Conservation (phyloP, 2,888 invertebrate species). For the Agriopis leucophaearia region DNA sequence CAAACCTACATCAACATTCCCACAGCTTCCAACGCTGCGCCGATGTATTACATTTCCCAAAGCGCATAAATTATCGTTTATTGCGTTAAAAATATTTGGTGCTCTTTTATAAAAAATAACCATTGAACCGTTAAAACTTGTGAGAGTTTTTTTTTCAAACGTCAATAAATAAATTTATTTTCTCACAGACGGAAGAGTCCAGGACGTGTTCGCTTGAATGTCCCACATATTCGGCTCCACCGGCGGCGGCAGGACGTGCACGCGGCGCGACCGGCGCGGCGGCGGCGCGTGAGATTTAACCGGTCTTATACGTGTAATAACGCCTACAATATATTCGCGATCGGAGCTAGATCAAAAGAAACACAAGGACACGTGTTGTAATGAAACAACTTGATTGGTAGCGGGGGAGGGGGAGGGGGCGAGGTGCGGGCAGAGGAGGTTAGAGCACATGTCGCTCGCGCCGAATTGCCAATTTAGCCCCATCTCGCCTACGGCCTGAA, state of each 20-base stretch:
- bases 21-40: not conserved
- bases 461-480: slow-evolving; percentile 25
- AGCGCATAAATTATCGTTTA: slow-evolving; percentile 13
- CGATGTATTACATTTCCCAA: not conserved
- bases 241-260: not conserved
- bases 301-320: not conserved
- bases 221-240: not conserved
- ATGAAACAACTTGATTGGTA: slow-evolving; percentile 15
- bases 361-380: slow-evolving; percentile 26
- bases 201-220: slow-evolving; percentile 20
- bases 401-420: not conserved
- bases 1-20: not conserved
- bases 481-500: slow-evolving; percentile 11
- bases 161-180: slow-evolving; percentile 32
- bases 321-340: slow-evolving; percentile 15
- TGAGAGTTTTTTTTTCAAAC: slow-evolving; percentile 22
- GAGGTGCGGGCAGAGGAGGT: not conserved
- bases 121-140: slow-evolving; percentile 23
- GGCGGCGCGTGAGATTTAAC: slow-evolving; percentile 3
- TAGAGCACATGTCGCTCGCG: slow-evolving; percentile 23
- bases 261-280: not conserved
- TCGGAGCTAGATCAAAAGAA: slow-evolving; percentile 26
- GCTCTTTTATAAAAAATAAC: slow-evolving; percentile 28
- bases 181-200: not conserved
- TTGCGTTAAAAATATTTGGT: slow-evolving; percentile 4